phyloP scores from a whole-genome alignment of 2,113 vertebrate genomes.

The Nycticebus coucang region DNA sequence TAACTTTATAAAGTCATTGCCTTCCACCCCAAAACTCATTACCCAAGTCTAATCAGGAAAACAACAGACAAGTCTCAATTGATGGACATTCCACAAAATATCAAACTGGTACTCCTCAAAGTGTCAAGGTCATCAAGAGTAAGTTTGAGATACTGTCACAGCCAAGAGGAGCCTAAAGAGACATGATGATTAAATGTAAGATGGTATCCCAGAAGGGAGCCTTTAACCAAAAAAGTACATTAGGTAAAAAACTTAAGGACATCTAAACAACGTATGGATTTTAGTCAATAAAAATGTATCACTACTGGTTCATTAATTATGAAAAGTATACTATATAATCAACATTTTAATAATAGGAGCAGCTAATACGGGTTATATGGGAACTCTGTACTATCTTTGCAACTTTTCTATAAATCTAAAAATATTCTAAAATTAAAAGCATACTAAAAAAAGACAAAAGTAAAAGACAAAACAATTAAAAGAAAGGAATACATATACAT shows the following conservation, averaged over 20 bases:
- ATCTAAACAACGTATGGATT: background rate
- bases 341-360: background rate
- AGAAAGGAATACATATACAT: background rate
- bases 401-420: background rate
- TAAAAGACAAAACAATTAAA: conserved; percentile 21
- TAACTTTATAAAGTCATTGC: background rate
- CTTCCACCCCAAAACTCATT: background rate
- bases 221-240: background rate
- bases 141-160: background rate
- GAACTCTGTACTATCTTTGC: background rate
- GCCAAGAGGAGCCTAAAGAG: background rate
- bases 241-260: background rate
- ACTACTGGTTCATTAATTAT: background rate
- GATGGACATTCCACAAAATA: background rate
- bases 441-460: background rate
- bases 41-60: background rate
- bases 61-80: background rate
- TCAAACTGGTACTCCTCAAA: background rate
- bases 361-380: background rate
- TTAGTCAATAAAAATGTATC: background rate
- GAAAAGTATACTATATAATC: background rate
- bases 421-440: conserved; percentile 38
- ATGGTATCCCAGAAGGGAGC: background rate
- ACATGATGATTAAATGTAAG: background rate
- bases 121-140: background rate